Evolutionary conservation across 1,140 invertebrate genomes (phyloP).

Genomic region (Thaumetopoea pityocampa): DNA sequence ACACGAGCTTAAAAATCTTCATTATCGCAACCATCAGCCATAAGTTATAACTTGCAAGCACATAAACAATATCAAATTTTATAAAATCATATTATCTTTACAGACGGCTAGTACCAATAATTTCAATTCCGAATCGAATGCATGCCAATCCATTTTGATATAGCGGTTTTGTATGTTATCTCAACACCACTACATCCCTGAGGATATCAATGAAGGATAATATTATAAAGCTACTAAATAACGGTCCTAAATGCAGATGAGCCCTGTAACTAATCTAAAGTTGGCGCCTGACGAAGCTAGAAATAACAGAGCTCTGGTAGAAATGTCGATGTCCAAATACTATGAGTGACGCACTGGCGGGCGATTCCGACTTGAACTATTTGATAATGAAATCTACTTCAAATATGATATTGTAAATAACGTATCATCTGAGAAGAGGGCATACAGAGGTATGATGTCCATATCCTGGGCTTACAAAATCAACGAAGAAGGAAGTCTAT

Average conservation of each 20-base stretch:
- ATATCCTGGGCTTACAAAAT: too few species aligned
- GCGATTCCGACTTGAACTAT: slow-evolving; percentile 25
- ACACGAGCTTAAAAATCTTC: slow-evolving; percentile 42
- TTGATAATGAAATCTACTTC: too few species aligned
- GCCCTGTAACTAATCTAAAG: slow-evolving; percentile 56
- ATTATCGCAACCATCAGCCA: slow-evolving; percentile 38
- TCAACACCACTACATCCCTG: slow-evolving; percentile 13
- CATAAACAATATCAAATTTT: slow-evolving; percentile 35
- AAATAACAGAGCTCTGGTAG: slow-evolving; percentile 53
- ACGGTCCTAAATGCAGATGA: slow-evolving; percentile 53
- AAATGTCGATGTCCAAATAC: slow-evolving; percentile 55
- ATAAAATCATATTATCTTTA: slow-evolving; percentile 25
- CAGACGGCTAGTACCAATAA: slow-evolving; percentile 10
- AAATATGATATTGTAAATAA: too few species aligned
- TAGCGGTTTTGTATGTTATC: slow-evolving; percentile 1
- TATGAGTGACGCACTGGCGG: slow-evolving; percentile 33
- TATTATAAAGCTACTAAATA: slow-evolving; percentile 53
- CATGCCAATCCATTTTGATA: neutral
- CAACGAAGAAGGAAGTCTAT: too few species aligned
- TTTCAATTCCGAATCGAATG: slow-evolving; percentile 3
- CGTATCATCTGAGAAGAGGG: too few species aligned
- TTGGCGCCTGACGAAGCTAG: slow-evolving; percentile 50
- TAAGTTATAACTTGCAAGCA: slow-evolving; percentile 21
- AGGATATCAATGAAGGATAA: slow-evolving; percentile 46
- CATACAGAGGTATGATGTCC: too few species aligned